phyloP scores from a whole-genome alignment of 2,113 vertebrate species.

The Poeciliopsis prolifica region DNA sequence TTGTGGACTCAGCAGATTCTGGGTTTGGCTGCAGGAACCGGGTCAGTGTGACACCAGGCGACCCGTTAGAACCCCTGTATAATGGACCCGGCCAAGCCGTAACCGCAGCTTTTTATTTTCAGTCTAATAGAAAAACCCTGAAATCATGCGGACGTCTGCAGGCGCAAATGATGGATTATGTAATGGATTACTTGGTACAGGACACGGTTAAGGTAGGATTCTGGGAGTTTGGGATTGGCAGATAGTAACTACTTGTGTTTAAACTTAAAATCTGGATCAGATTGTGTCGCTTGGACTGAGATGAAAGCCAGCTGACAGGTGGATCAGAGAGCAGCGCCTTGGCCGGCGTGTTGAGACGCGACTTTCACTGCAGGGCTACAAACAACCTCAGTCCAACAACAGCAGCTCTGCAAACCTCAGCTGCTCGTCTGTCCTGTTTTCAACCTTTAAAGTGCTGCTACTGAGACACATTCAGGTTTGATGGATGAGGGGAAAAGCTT shows the following conservation, averaged over 20 bases:
- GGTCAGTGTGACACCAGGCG: neutral
- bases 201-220: slow-evolving; percentile 57
- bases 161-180: slow-evolving; percentile 39
- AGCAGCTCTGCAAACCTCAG: neutral
- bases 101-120: slow-evolving; percentile 23
- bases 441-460: neutral
- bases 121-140: slow-evolving; percentile 20
- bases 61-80: neutral
- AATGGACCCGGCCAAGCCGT: slow-evolving; percentile 42
- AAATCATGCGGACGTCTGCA: slow-evolving; percentile 29
- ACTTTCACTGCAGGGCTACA: slow-evolving; percentile 24
- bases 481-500: neutral
- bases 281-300: slow-evolving; percentile 30
- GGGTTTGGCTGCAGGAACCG: neutral
- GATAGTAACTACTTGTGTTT: neutral
- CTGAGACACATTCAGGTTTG: neutral
- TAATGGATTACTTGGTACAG: slow-evolving; percentile 53
- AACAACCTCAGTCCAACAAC: neutral
- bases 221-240: neutral
- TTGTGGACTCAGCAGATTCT: neutral
- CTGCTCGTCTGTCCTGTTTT: neutral
- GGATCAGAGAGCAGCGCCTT: slow-evolving; percentile 24
- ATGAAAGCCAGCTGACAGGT: slow-evolving; percentile 32
- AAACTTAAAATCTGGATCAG: neutral
- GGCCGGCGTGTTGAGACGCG: slow-evolving; percentile 31